Evolutionary conservation across 2,113 vertebrate genomes (phyloP).

Genomic region (Nesogale talazaci): DNA sequence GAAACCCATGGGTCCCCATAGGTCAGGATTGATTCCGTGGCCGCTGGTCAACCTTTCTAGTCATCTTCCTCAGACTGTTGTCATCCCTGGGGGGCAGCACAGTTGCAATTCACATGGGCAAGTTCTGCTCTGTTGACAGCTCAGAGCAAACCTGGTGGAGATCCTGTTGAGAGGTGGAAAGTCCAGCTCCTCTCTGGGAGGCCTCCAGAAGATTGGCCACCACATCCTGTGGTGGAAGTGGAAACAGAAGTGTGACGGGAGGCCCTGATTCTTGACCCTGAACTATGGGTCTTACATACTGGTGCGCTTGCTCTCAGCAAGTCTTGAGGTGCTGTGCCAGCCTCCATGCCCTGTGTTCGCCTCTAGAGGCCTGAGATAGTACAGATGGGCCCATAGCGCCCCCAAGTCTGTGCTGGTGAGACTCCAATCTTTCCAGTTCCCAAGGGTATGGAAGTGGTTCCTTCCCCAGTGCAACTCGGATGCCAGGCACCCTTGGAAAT

Average conservation of each 20-base stretch:
- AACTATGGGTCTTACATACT: rapidly evolving
- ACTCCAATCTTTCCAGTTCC: background rate
- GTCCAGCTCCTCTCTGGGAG: background rate
- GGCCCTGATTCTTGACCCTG: background rate
- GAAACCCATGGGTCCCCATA: background rate
- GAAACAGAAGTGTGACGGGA: no score
- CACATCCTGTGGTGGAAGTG: no score
- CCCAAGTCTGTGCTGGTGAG: no score
- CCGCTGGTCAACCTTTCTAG: background rate
- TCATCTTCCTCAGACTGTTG: background rate
- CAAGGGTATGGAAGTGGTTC: no score
- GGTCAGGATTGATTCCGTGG: background rate
- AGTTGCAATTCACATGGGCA: background rate
- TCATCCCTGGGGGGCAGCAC: no score
- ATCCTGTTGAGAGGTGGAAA: no score
- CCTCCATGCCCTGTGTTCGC: rapidly evolving
- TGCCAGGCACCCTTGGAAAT: background rate
- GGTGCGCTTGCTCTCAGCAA: rapidly evolving
- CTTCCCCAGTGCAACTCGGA: background rate
- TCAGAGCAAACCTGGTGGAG: no score
- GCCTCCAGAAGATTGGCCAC: background rate
- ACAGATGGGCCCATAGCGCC: background rate
- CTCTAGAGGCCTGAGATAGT: no score
- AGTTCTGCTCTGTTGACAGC: background rate
- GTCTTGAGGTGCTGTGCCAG: rapidly evolving